Evolutionary conservation across 2,113 vertebrate species (phyloP).

Genomic region (Sminthopsis crassicaudata): DNA sequence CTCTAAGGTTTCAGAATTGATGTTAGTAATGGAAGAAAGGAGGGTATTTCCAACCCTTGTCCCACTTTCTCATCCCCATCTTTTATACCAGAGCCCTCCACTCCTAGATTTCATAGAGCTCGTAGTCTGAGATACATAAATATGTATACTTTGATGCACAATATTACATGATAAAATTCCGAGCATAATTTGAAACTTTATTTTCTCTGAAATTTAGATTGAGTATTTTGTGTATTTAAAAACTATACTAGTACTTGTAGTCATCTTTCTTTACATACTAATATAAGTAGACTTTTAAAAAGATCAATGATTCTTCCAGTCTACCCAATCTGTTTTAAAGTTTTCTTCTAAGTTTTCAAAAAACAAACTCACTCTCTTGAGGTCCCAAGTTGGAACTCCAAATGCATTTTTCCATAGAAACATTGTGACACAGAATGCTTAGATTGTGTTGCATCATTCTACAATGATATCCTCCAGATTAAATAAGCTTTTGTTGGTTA

Average conservation of each 20-base stretch:
- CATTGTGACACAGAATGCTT: neutral
- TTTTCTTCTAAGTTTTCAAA: neutral
- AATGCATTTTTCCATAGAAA: neutral
- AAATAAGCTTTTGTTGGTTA: neutral
- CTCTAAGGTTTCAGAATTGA: neutral
- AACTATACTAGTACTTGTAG: neutral
- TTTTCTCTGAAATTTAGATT: neutral
- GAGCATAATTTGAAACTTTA: neutral
- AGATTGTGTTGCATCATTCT: neutral
- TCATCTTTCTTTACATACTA: neutral
- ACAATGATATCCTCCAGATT: neutral
- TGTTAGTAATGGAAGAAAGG: neutral
- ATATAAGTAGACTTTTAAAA: neutral
- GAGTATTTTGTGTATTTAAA: neutral
- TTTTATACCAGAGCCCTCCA: neutral
- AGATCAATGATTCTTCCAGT: neutral
- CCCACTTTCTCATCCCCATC: neutral
- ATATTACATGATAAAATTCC: neutral
- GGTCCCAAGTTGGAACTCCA: neutral
- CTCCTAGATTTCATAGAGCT: neutral
- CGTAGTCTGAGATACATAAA: neutral
- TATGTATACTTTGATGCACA: neutral
- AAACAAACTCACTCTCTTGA: neutral
- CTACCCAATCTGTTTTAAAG: neutral
- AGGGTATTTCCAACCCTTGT: neutral